phyloP scores from a whole-genome alignment of 1,140 invertebrate species.

The Periplaneta americana region DNA sequence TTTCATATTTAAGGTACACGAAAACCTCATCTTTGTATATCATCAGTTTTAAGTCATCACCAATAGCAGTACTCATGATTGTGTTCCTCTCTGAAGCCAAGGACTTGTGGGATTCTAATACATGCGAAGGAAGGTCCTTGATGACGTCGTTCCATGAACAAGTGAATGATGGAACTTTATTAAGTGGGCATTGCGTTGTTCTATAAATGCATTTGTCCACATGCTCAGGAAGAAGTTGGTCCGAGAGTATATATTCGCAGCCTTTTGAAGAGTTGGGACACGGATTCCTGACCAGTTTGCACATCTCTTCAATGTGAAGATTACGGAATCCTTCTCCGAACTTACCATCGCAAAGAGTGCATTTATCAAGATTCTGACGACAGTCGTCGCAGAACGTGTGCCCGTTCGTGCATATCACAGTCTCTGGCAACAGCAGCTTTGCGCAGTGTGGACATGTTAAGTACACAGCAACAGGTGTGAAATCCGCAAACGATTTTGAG shows the following conservation, averaged over 20 bases:
- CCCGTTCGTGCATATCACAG: background rate
- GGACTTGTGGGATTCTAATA: background rate
- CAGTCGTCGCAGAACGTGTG: background rate
- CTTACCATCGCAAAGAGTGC: background rate
- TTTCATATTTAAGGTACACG: background rate
- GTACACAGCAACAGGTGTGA: background rate
- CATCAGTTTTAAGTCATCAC: background rate
- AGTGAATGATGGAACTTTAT: background rate
- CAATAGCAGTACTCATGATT: background rate
- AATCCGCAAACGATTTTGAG: background rate
- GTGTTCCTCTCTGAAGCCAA: background rate
- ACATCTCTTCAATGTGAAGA: background rate
- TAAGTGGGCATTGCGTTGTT: background rate
- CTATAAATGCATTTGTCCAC: background rate
- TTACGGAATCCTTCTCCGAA: background rate
- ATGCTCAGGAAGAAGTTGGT: background rate
- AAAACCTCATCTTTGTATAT: background rate
- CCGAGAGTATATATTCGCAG: background rate
- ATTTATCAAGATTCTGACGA: background rate
- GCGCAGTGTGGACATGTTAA: background rate
- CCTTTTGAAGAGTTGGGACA: background rate
- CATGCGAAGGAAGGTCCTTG: background rate
- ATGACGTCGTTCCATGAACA: background rate
- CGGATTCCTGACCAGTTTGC: background rate
- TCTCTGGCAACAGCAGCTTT: background rate